Evolutionary conservation across 1,140 invertebrate species (phyloP), one percentile per base, ranked within the genome.

Genomic region (Macrobrachium rosenbergii): DNA sequence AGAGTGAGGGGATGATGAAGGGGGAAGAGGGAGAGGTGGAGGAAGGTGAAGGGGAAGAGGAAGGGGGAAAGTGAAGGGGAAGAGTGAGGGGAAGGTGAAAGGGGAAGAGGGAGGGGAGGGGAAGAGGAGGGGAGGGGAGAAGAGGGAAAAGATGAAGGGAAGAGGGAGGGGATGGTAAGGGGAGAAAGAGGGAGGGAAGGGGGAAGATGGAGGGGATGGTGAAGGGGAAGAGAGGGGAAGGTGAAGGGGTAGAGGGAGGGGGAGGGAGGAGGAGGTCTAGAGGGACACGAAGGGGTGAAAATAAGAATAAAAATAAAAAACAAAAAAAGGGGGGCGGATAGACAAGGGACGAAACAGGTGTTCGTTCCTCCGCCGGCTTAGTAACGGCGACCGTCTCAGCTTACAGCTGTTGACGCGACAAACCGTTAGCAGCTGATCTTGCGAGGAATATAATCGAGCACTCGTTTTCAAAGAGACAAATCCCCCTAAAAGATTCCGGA

Each of bases 401-500:
- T 19, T 77, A 52, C n/a, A 77, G 75, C 75, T 28, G 69, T 43
- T 72, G 52, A 52, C 52, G 52, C 52, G 52, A 52, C 52, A 52
- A 52, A 52, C 52, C 52, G 52, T 52, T 52, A 52, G 8, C 52
- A 52, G 52, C 52, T 52, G 52, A 52, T 52, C 52, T 52, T 52
- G 52, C 52, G 52, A 52, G 52, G 52, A 52, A 52, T 12, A 52
- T 52, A 52, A 52, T 52, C 8, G 52, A 52, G 8, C 52, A 12
- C 12, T 52, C 52, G 52, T 52, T 52, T 52, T 52, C 52, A 52
- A 52, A 52, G 52, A 52, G 7, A 52, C 52, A 52, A 52, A 8
- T 52, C 52, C 52, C 52, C 52, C 12, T 52, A 52, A 37, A 37
- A 52, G 52, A 52, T 52, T 52, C 0, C 7, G 12, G 52, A 52